Evolutionary conservation across 2,888 invertebrate genomes (phyloP), one percentile per base, ranked within the genome.

Genomic region (Drosophila diplacantha): DNA sequence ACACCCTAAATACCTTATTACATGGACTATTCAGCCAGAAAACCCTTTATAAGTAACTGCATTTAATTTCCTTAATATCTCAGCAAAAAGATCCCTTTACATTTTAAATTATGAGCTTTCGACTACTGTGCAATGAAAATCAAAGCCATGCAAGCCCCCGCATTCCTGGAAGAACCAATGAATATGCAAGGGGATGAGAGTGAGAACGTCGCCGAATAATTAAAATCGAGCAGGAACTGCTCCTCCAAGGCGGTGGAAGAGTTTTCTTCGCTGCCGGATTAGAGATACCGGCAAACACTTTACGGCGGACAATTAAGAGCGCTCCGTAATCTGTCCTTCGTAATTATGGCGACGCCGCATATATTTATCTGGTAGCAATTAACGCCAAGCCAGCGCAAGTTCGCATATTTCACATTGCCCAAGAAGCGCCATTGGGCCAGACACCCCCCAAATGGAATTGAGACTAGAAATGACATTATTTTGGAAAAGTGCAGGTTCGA

Each of bases 341-440:
- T 85, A 83, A 83, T 85, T 85, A 84, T 85, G 84, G 84, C 76
- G 74, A 64, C 67, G 66, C 72, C 69, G 75, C 61, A 64, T 64
- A 68, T 81, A 81, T 84, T 84, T 84, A 84, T 84, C 84, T 83
- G 76, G 70, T 64, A 72, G 81, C 84, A 81, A 81, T 84, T 84
- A 81, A 79, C 84, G 79, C 74, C 64, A 59, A 52, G 81, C 69
- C 67, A 58, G 57, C 12, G 16, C 34, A n/a, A 31, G 69, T 49
- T 75, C 78, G 70, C 81, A 82, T 81, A 83, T 83, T 81, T 81
- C 78, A 81, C 74, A 71, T 62, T 65, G 72, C 72, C 72, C 56
- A 64, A 80, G 81, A 81, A 77, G 32, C 24, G 31, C 29, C 20
- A 52, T 22, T 69, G 41, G 31, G n/a, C 34, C 58, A 59, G 65